Conservation (phyloP, 2,888 invertebrate species). For the Phyto melanocephala region DNA sequence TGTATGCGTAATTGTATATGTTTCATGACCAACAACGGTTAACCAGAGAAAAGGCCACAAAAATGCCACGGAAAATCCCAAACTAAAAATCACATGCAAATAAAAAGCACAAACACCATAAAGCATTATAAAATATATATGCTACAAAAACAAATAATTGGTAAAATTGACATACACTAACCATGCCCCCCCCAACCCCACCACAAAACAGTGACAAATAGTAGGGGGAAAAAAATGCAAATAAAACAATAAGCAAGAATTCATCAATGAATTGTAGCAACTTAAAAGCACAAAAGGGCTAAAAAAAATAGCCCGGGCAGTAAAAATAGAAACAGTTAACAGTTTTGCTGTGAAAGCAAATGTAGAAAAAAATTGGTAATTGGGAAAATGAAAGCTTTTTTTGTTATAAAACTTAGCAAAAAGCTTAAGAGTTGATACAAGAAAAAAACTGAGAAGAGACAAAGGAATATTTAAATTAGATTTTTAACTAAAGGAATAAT, state of each 20-base stretch:
- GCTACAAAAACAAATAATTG: conserved; percentile 47
- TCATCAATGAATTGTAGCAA: conserved; percentile 26
- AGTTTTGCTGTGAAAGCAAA: neutral
- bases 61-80: conserved; percentile 77
- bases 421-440: neutral
- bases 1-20: conserved; percentile 58
- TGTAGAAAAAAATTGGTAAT: neutral
- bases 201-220: neutral
- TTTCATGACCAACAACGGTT: conserved; percentile 76
- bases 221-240: neutral
- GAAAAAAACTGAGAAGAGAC: neutral
- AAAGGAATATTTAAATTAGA: neutral
- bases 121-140: conserved; percentile 16
- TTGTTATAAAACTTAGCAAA: neutral
- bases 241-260: conserved; percentile 8
- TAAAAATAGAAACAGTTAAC: conserved; percentile 26
- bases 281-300: neutral
- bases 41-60: conserved; percentile 78
- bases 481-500: neutral
- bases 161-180: conserved; percentile 4
- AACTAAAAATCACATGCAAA: conserved; percentile 75
- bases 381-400: conserved; percentile 19
- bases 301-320: neutral
- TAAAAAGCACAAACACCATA: conserved; percentile 16
- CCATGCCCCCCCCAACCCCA: neutral